Evolutionary conservation across 2,113 vertebrate genomes (phyloP).

Genomic region (Cyprinus carpio): DNA sequence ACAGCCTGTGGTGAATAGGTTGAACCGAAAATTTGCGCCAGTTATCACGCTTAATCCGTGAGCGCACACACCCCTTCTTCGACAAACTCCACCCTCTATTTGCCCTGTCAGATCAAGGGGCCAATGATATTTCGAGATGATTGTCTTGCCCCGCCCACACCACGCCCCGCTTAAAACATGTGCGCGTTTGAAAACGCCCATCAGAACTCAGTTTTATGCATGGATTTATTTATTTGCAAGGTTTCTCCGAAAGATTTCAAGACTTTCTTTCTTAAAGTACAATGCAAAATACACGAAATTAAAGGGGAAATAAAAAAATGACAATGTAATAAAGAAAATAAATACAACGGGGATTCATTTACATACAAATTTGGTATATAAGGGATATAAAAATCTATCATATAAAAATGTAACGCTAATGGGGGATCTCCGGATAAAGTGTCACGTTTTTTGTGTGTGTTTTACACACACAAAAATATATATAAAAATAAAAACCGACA

Average conservation of each 20-base stretch:
- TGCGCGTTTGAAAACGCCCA: conserved; percentile 36
- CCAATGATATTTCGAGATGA: conserved; percentile 44
- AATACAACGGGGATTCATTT: no score
- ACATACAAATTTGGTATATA: no score
- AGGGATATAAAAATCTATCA: no score
- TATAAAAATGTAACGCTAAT: no score
- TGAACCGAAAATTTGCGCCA: conserved; percentile 52
- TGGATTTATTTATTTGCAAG: not conserved
- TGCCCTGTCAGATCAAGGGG: not conserved
- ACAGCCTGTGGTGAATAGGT: conserved; percentile 59
- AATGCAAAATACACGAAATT: not conserved
- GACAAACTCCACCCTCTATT: conserved; percentile 58
- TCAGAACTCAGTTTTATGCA: not conserved
- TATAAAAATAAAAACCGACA: not conserved
- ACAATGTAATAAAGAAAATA: no score
- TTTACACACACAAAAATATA: not conserved
- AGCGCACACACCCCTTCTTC: conserved; percentile 62
- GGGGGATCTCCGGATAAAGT: no score
- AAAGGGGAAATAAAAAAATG: no score
- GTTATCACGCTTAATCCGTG: conserved; percentile 49
- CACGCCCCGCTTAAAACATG: conserved; percentile 57
- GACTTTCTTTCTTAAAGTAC: not conserved
- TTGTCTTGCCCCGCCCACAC: conserved; percentile 48
- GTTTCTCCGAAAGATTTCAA: not conserved
- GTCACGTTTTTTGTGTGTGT: not conserved